phyloP scores from a whole-genome alignment of 2,888 invertebrate species.

The Parasteatoda lunata region DNA sequence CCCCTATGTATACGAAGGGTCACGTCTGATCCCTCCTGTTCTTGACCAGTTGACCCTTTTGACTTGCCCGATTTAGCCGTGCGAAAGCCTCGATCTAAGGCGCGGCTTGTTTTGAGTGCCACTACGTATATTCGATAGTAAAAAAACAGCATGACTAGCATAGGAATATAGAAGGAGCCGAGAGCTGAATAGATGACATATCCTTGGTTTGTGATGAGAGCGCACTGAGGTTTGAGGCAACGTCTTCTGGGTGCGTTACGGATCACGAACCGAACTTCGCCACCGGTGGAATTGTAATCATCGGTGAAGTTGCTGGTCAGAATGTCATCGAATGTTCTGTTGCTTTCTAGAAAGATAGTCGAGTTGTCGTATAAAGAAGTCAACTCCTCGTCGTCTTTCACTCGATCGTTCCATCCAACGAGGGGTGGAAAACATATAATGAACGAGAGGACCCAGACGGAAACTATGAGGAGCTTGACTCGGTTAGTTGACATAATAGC shows the following conservation, averaged over 20 bases:
- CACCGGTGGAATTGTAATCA: constrained; percentile 25
- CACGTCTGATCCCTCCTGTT: constrained; percentile 83
- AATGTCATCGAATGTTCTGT: constrained; percentile 11
- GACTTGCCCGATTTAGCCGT: constrained; percentile 70
- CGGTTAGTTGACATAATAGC: constrained; percentile 86
- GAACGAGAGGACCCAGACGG: constrained; percentile 92
- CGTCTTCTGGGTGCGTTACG: constrained; percentile 49
- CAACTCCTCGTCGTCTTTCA: constrained; percentile 52
- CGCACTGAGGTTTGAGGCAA: constrained; percentile 80
- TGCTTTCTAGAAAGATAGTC: not conserved
- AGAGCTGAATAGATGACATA: constrained; percentile 97
- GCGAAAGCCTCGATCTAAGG: constrained; percentile 71
- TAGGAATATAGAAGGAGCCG: constrained; percentile 98
- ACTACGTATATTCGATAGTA: constrained; percentile 97
- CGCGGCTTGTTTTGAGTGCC: constrained; percentile 77
- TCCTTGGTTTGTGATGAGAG: constrained; percentile 93
- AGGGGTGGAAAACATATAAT: constrained; percentile 97
- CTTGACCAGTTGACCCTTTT: constrained; percentile 10
- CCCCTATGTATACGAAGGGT: constrained; percentile 94
- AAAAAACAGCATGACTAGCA: constrained; percentile 98
- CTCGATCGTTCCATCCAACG: constrained; percentile 85
- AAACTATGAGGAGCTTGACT: constrained; percentile 89
- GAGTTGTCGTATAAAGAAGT: constrained; percentile 29
- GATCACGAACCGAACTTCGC: constrained; percentile 27
- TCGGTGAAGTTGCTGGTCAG: constrained; percentile 44